Percentiles rank a stretch among this genome's conserved stretches.
phyloP scores from a whole-genome alignment of 2,113 vertebrate genomes.

The Gnathonemus echidnorhynchus region DNA sequence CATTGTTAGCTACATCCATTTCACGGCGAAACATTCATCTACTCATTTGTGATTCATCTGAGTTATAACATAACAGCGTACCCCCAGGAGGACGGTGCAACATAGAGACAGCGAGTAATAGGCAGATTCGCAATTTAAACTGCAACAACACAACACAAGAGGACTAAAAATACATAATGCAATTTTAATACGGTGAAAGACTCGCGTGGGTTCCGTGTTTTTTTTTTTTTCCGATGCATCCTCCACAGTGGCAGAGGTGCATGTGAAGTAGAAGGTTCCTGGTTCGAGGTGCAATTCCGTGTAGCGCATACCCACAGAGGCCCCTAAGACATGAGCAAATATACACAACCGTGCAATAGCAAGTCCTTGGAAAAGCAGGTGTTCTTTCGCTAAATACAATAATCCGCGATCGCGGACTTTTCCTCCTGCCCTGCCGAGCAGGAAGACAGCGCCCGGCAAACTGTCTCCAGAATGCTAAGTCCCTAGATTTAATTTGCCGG shows the following conservation, averaged over 20 bases:
- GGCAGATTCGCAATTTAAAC: background rate
- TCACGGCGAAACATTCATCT: background rate
- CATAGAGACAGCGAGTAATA: background rate
- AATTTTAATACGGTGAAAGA: background rate
- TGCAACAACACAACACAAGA: background rate
- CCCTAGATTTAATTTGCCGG: conserved; percentile 63
- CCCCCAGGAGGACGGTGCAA: background rate
- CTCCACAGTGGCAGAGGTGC: background rate
- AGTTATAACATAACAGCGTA: background rate
- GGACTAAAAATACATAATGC: background rate
- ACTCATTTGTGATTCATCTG: background rate
- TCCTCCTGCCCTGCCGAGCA: background rate
- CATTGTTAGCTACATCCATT: background rate
- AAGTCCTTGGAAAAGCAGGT: background rate
- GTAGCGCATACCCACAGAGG: background rate
- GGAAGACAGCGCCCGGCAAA: background rate
- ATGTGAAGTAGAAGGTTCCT: background rate
- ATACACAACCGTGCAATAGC: background rate
- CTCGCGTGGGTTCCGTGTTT: background rate
- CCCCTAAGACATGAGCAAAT: background rate
- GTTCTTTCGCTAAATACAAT: background rate
- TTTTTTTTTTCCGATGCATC: background rate
- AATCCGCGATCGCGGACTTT: background rate
- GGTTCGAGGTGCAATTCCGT: background rate
- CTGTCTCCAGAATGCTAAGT: conserved; percentile 44